Percentiles rank a stretch among this genome's conserved stretches.
phyloP scores from a whole-genome alignment of 2,797 vertebrate species.

The Picus viridis region DNA sequence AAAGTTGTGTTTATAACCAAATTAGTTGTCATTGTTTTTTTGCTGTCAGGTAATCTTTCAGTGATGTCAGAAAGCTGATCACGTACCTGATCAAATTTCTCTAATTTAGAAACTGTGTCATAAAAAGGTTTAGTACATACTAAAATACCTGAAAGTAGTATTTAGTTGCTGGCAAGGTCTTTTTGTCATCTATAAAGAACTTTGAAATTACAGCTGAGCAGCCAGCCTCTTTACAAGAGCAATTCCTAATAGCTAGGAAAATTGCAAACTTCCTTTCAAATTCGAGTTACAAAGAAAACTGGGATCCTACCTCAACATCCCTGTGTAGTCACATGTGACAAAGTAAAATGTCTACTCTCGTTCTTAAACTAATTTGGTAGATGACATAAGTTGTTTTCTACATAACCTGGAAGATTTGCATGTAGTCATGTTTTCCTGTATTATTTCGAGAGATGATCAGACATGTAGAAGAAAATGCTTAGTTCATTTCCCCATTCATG shows the following conservation, averaged over 20 bases:
- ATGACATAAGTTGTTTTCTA: background rate
- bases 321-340: background rate
- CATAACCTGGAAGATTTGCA: background rate
- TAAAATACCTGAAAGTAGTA: background rate
- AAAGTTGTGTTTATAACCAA: constrained; percentile 4
- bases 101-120: constrained; percentile 14
- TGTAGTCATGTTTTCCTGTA: fast-evolving
- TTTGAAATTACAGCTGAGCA: background rate
- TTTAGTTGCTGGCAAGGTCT: constrained; percentile 26
- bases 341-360: background rate
- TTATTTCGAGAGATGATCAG: background rate
- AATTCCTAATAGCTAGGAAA: background rate
- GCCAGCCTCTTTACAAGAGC: background rate
- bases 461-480: background rate
- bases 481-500: background rate
- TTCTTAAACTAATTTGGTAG: background rate
- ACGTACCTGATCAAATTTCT: background rate
- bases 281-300: background rate
- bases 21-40: constrained; percentile 1
- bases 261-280: background rate
- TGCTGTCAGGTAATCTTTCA: constrained; percentile 6
- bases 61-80: background rate
- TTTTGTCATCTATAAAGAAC: constrained; percentile 22
- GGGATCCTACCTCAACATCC: background rate
- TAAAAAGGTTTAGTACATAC: constrained; percentile 17